Conservation (phyloP, 2,113 vertebrate genomes). For the Tragulus kanchil region DNA sequence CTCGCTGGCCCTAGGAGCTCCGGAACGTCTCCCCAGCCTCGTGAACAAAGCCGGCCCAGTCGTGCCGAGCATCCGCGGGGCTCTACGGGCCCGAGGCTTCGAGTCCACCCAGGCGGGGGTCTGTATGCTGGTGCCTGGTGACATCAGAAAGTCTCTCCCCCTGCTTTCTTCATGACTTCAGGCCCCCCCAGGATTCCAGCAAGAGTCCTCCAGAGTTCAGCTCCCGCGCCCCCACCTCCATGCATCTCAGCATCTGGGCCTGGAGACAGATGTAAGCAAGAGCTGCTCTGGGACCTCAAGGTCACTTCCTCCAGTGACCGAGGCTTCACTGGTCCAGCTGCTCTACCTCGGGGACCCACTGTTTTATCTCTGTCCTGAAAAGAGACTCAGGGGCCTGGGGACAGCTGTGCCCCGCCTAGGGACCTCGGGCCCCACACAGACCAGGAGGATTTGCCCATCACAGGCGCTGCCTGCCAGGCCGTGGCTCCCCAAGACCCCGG, state of each 20-base stretch:
- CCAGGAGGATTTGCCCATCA: background rate
- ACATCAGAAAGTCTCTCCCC: background rate
- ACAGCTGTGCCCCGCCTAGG: background rate
- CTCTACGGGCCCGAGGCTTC: background rate
- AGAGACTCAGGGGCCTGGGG: too few relatives aligned
- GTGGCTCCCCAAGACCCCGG: accelerated
- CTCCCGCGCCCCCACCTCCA: background rate
- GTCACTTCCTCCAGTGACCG: background rate
- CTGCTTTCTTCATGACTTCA: background rate
- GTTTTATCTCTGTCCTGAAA: background rate
- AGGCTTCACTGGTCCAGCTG: background rate
- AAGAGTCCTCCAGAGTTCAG: background rate
- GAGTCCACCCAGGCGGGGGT: background rate
- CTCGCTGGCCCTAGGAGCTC: background rate
- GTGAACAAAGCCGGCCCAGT: background rate
- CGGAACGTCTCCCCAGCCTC: background rate
- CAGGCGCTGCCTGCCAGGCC: background rate
- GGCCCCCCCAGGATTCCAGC: background rate
- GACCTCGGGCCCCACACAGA: background rate
- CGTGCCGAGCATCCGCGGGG: background rate
- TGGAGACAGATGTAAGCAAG: background rate
- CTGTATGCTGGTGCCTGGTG: background rate
- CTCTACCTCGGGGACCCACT: background rate
- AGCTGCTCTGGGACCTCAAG: background rate
- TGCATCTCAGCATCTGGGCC: background rate